Base-by-base conservation (phyloP, 2,113 vertebrate genomes). In the Taxidea taxus region DNA sequence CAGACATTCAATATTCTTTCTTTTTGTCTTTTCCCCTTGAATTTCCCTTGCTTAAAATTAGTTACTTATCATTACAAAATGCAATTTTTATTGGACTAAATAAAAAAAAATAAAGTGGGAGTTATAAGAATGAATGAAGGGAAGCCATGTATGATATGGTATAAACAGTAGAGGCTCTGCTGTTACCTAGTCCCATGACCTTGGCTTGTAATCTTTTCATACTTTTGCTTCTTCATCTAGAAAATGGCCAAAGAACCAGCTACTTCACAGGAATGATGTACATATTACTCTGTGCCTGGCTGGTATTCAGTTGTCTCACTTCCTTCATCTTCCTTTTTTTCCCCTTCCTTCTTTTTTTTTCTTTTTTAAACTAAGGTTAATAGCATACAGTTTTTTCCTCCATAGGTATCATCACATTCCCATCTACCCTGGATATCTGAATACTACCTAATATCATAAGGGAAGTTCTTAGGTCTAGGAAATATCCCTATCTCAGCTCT, bases 1-100 rank as follows among this genome's bases (percentile, higher is more conserved):
- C 44, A 96, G 21, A 88, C 39, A 93, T 77, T 92, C 70, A 39
- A 39, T 87, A 82, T 68, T 86, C 34, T 92, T 97, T 96, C 37
- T 81, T 54, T 62, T 93, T 68, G 70, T 70, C 29, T 87, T 93
- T 94, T 44, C 20, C 56, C 60, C 54, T 89, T 83, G 18, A 44
- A 60, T 94, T 96, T 93, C 16, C 42, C 51, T 64, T 89, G 49
- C 47, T 94, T 95, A 80, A 78, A 78, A 60, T 87, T 77, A 82
- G 21, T 86, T 93, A 87, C n/a, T 75, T 83, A 77, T 83, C 27
- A 70, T 83, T 70, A 34, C 89, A 95, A 82, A 68, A n/a, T 72
- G 29, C 0, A 58, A 21, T 78, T 95, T 96, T 91, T 89, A 70
- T 60, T 91, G 49, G 72, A 51, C 12, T 82, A 77, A 94, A 70